phyloP scores from a whole-genome alignment of 2,888 invertebrate species.

The Capitulum mitella region DNA sequence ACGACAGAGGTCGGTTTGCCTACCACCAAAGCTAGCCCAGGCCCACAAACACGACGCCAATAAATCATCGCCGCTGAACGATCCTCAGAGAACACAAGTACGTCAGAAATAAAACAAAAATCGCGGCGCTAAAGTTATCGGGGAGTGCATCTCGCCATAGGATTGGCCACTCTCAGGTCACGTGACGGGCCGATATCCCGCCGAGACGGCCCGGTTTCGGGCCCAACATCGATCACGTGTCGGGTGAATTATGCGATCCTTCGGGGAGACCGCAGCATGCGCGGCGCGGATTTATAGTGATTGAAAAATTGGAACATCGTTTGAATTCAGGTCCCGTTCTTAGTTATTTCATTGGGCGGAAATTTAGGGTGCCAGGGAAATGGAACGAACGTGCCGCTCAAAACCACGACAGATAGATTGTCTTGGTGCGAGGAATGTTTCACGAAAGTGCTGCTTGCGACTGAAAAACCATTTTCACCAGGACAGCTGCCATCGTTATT shows the following conservation, averaged over 20 bases:
- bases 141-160: no score
- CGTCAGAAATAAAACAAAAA: no score
- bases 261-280: neutral
- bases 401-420: neutral
- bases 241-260: neutral
- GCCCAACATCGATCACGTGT: neutral
- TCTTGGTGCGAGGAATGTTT: neutral
- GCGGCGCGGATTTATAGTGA: neutral
- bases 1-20: no score
- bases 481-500: no score
- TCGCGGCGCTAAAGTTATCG: no score
- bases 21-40: no score
- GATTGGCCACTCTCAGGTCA: neutral
- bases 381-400: no score
- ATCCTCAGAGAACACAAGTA: no score
- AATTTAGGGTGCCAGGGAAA: neutral
- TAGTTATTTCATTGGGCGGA: constrained; percentile 4
- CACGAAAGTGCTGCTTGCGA: no score
- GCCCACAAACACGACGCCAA: no score
- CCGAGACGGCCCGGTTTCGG: neutral
- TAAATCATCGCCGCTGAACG: no score
- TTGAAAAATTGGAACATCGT: constrained; percentile 4
- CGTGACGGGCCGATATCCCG: neutral
- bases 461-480: no score
- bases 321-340: neutral